Percentiles rank a stretch among this genome's conserved stretches.
These are phyloP conservation scores for Oscheius sp. DNA, from an alignment of 2,888 invertebrate genomes.

Conservation along the genomic window DNA sequence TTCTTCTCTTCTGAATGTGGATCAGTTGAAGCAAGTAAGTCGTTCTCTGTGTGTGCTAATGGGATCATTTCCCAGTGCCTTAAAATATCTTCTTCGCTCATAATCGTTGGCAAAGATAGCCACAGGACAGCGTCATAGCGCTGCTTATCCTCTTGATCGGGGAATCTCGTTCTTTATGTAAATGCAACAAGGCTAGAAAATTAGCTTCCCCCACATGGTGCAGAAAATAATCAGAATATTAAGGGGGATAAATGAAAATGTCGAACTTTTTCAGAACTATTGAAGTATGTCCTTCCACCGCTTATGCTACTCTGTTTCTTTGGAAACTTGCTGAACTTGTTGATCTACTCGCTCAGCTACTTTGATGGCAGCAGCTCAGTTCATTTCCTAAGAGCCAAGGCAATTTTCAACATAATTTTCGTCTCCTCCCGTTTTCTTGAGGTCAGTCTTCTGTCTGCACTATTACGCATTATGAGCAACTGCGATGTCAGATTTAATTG, in stretches of 20 bases:
- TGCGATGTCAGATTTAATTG: slow-evolving; percentile 1
- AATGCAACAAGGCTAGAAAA: neutral
- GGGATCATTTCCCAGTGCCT: slow-evolving; percentile 10
- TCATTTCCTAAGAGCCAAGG: slow-evolving; percentile 64
- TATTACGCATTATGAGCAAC: slow-evolving; percentile 1
- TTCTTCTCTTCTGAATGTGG: slow-evolving; percentile 42
- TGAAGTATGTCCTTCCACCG: slow-evolving; percentile 56
- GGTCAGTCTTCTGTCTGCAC: slow-evolving; percentile 29
- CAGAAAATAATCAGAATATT: neutral
- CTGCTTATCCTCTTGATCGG: slow-evolving; percentile 1
- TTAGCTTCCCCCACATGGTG: neutral
- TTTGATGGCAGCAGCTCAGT: slow-evolving; percentile 64
- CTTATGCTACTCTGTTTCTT: slow-evolving; percentile 61
- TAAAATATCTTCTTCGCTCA: slow-evolving; percentile 11
- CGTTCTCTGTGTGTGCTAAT: neutral
- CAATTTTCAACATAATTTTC: slow-evolving; percentile 61
- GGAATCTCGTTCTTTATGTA: neutral
- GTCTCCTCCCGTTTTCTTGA: slow-evolving; percentile 61
- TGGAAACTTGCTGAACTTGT: slow-evolving; percentile 63
- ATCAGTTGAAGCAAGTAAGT: slow-evolving; percentile 39
- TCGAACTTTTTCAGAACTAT: slow-evolving; percentile 37
- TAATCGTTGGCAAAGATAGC: slow-evolving; percentile 22
- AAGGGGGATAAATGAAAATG: neutral
- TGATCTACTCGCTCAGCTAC: slow-evolving; percentile 65
- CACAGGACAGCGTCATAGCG: neutral